phyloP scores from a whole-genome alignment of 2,797 vertebrate species.

The Varecia variegata region DNA sequence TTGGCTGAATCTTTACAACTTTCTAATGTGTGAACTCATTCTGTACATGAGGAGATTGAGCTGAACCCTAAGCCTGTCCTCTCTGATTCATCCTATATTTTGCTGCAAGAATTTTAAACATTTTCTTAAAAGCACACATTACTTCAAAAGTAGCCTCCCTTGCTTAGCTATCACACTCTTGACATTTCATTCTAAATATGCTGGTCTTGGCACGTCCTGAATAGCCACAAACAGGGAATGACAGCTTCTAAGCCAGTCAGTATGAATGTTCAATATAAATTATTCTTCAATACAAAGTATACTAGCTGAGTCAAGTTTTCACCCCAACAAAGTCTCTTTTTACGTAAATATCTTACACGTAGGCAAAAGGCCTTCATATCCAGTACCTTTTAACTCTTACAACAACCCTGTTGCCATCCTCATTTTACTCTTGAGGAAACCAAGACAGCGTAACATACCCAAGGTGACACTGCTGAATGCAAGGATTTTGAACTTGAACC shows the following conservation, averaged over 20 bases:
- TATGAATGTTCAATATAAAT: background rate
- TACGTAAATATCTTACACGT: background rate
- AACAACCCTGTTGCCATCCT: background rate
- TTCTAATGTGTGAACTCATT: background rate
- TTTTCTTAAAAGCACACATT: slow-evolving; percentile 41
- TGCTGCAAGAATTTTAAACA: background rate
- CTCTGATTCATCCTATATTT: background rate
- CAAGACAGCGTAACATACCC: background rate
- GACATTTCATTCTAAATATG: background rate
- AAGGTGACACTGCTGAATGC: background rate
- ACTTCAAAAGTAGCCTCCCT: slow-evolving; percentile 16
- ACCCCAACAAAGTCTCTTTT: background rate
- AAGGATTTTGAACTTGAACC: background rate
- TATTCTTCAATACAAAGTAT: background rate
- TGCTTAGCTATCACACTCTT: background rate
- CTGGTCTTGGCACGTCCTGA: background rate
- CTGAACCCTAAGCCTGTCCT: background rate
- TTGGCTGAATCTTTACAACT: background rate
- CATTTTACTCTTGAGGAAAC: background rate
- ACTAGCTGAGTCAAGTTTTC: background rate
- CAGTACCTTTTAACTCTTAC: background rate
- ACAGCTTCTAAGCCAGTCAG: background rate
- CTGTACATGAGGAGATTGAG: background rate
- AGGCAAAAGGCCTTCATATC: background rate
- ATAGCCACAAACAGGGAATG: background rate